Base-by-base conservation (phyloP, 2,888 invertebrate genomes). In the Clusia tigrina region DNA sequence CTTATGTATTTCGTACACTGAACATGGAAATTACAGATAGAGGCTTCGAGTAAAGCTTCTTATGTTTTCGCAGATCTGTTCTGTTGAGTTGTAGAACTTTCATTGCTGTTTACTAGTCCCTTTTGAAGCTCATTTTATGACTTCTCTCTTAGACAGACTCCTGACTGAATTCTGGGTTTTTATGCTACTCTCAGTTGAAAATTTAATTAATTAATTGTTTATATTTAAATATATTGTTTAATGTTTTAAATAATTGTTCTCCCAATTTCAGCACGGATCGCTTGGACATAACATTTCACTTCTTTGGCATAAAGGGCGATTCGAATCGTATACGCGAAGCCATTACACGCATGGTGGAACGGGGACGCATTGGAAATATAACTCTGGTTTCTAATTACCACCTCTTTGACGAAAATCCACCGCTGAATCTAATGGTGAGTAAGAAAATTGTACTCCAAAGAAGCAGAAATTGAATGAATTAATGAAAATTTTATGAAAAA, bases 401-500 rank as follows among this genome's bases (percentile, higher is more conserved):
- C 72, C 87, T 89, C 61, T 89, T 91, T 68, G 88, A 89, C 64
- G 90, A 90, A 83, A 90, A 91, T 71, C 91, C 91, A 1, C 88
- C 90, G 0, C 84, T 92, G 0, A 87, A 88, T 71, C 83, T 91
- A 67, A 88, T 91, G 85, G 92, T 92, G 77, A 85, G 72, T 71
- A 9, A 12, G 32, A n/a, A n/a, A n/a, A n/a, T n/a, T n/a, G n/a
- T n/a, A n/a, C n/a, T n/a, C n/a, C n/a, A n/a, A n/a, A n/a, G n/a
- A n/a, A n/a, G n/a, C n/a, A n/a, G n/a, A n/a, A n/a, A n/a, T n/a
- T n/a, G n/a, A n/a, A n/a, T n/a, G n/a, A n/a, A n/a, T n/a, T n/a
- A n/a, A n/a, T n/a, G n/a, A n/a, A n/a, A n/a, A n/a, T n/a, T n/a
- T n/a, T n/a, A n/a, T n/a, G n/a, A n/a, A n/a, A n/a, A n/a, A n/a